Evolutionary conservation across 2,113 vertebrate species (phyloP).

Genomic region (Rhagologus leucostigma): DNA sequence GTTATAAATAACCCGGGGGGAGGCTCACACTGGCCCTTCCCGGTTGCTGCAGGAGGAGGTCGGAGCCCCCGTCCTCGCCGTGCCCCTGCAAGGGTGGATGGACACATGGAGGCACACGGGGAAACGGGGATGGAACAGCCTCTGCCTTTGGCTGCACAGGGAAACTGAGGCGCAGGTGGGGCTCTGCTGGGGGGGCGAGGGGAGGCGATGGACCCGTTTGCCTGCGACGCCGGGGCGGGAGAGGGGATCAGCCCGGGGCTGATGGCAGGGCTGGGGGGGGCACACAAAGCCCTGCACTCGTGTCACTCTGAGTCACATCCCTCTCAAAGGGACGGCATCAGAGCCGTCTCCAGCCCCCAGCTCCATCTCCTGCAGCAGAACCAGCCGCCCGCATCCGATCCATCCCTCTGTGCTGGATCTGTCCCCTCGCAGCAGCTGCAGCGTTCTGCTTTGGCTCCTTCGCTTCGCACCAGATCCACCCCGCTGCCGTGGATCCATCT

Average conservation of each 20-base stretch:
- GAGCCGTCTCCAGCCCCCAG: neutral
- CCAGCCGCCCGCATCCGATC: neutral
- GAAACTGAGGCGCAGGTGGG: slow-evolving; percentile 9
- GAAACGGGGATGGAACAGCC: neutral
- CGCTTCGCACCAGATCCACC: neutral
- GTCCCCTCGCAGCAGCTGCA: neutral
- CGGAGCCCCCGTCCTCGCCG: neutral
- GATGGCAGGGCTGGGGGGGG: neutral
- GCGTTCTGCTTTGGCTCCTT: neutral
- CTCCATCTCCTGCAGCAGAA: neutral
- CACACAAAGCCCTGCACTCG: neutral
- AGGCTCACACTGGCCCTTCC: neutral
- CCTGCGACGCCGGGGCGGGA: fast-evolving
- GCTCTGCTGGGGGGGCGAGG: neutral
- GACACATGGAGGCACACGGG: neutral
- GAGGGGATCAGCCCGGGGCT: neutral
- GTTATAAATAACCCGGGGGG: slow-evolving; percentile 24
- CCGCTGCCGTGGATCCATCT: fast-evolving
- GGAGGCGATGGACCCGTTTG: neutral
- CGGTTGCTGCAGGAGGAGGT: neutral
- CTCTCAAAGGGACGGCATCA: neutral
- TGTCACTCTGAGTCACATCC: neutral
- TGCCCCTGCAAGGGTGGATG: neutral
- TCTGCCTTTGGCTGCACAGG: neutral
- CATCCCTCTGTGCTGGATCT: neutral